Percentiles rank a stretch among this genome's conserved stretches.
Evolutionary conservation across 2,113 vertebrate genomes (phyloP).

Genomic region (Empidonax traillii): DNA sequence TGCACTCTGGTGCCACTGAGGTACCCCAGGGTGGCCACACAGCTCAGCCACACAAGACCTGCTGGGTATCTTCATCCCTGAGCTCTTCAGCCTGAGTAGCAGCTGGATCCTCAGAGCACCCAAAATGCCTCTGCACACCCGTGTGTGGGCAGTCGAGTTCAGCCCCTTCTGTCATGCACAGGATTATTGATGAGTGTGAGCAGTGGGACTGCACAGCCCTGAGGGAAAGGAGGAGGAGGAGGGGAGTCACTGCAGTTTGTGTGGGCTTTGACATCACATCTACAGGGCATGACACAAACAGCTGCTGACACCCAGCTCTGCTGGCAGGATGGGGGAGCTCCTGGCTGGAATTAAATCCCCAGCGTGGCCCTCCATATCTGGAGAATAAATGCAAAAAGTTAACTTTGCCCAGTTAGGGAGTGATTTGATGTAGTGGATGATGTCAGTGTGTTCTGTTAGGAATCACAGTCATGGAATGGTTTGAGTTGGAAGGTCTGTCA

Average conservation of each 20-base stretch:
- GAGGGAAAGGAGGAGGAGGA: not conserved
- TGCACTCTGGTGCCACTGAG: not conserved
- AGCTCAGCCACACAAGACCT: not conserved
- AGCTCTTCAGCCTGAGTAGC: not conserved
- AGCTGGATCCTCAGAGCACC: not conserved
- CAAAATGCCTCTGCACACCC: not conserved
- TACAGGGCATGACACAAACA: accelerated
- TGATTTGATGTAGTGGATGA: not conserved
- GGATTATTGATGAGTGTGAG: not conserved
- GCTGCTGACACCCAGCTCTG: not conserved
- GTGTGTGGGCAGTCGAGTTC: not conserved
- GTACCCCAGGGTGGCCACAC: accelerated
- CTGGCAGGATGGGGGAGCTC: not conserved
- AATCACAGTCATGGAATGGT: not conserved
- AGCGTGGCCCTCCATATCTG: not conserved
- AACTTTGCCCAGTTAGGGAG: not conserved
- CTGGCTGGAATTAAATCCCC: not conserved
- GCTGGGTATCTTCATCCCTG: not conserved
- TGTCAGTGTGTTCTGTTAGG: accelerated
- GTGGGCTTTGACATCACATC: not conserved
- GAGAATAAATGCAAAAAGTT: not conserved
- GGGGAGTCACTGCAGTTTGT: not conserved
- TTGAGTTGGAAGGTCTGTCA: not conserved
- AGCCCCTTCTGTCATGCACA: not conserved
- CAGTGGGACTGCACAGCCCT: not conserved